Evolutionary conservation across 2,888 invertebrate genomes (phyloP).

Genomic region (Pseudanteris insignis): DNA sequence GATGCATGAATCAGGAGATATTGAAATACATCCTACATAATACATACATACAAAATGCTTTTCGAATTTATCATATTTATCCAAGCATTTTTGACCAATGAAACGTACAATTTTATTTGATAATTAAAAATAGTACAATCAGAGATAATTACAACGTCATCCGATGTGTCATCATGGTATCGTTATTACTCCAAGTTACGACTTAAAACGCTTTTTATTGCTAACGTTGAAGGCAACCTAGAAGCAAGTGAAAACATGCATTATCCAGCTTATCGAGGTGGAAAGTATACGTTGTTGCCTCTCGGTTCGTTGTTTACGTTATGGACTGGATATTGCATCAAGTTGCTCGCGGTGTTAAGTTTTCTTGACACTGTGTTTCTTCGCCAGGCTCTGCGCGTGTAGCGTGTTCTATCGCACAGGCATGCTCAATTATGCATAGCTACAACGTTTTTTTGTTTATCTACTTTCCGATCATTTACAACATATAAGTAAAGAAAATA

Average conservation of each 20-base stretch:
- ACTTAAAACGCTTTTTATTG: conserved; percentile 23
- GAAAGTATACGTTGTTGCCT: conserved; percentile 41
- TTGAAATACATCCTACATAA: too few relatives aligned
- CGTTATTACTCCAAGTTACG: conserved; percentile 13
- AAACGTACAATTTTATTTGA: too few relatives aligned
- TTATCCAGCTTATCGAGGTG: conserved; percentile 44
- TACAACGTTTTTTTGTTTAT: conserved; percentile 19
- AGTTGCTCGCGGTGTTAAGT: conserved; percentile 40
- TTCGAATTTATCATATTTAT: too few relatives aligned
- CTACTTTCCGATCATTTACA: too few relatives aligned
- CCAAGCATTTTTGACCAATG: too few relatives aligned
- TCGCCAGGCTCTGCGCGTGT: conserved; percentile 21
- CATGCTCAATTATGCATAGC: conserved; percentile 33
- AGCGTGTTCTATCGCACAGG: conserved; percentile 34
- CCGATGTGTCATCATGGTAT: neutral
- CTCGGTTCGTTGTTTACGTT: conserved; percentile 42
- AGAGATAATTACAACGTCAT: too few relatives aligned
- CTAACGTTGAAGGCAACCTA: conserved; percentile 24
- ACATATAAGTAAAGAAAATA: too few relatives aligned
- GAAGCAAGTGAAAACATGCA: conserved; percentile 43
- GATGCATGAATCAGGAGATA: too few relatives aligned
- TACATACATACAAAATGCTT: too few relatives aligned
- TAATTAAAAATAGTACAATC: too few relatives aligned
- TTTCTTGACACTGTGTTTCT: conserved; percentile 42
- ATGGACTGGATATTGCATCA: conserved; percentile 46